Conservation (phyloP, 2,113 vertebrate species). For the Halcyon malimbica region DNA sequence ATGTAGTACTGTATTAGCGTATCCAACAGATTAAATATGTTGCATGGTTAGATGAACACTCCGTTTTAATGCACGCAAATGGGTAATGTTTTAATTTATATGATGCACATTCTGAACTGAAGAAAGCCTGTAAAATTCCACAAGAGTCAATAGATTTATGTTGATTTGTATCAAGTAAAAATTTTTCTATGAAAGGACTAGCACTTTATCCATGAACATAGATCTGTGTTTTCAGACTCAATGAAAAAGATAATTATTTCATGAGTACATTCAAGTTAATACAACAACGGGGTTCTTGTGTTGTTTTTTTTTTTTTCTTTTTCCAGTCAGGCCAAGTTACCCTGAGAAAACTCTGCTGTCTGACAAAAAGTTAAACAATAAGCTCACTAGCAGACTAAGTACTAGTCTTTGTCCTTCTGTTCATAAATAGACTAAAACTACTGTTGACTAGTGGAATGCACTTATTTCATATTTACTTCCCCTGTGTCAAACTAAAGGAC, state of each 20-base stretch:
- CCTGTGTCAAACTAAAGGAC: neutral
- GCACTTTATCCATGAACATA: neutral
- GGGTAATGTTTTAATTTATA: neutral
- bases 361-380: neutral
- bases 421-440: slow-evolving; percentile 34
- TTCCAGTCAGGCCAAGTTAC: neutral
- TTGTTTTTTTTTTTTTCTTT: neutral
- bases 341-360: neutral
- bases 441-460: neutral
- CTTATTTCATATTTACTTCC: neutral
- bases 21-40: neutral
- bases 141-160: neutral
- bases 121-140: neutral
- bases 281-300: neutral
- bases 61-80: neutral
- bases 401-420: neutral
- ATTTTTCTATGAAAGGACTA: neutral
- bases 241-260: neutral
- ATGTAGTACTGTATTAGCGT: neutral
- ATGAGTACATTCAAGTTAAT: neutral
- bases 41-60: neutral
- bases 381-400: neutral
- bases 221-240: neutral
- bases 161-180: neutral
- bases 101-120: neutral